Evolutionary conservation across 2,888 invertebrate species (phyloP), one percentile per base, ranked within the genome.

Genomic region (Ptychoptera contaminata): DNA sequence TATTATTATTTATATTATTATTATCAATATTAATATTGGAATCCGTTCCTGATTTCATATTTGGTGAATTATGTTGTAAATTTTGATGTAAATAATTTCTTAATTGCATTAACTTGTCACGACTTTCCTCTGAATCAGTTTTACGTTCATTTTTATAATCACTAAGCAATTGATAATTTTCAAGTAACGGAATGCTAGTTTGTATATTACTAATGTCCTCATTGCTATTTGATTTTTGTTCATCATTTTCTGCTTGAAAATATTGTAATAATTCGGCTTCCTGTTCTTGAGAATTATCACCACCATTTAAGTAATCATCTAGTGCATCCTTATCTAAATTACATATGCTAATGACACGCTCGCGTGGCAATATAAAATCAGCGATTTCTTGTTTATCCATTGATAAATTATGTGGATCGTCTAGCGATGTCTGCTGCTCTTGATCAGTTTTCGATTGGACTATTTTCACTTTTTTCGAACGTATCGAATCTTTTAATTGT

Each of bases 181-280:
- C 52, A 14, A 49, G 15, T 12, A 49, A 30, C 16, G 52, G 50
- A 43, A 44, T 23, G 40, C 29, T 23, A 34, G 37, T 34, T 40
- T 43, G 8, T 16, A 35, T 16, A 34, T 42, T 10, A n/a, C 38
- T 23, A 10, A 10, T 10, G 12, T 35, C 16, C 46, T 61, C 62
- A 61, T 62, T 62, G 62, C 59, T 61, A 40, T 48, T 29, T 54
- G 53, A 42, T 23, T 23, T 23, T 23, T 51, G 45, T 35, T 54
- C 53, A 14, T 51, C 46, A 53, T 54, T 62, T 59, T 55, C 65
- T 64, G 51, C 62, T 60, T 61, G 80, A 64, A 86, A 86, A 67
- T 86, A 87, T 66, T 84, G 82, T 61, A 84, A 70, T 54, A 88
- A 66, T 65, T 87, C 87, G 58, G 85, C 85, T 62, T 87, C 86